A percentile compares a stretch with the other conserved stretches of the same genome.
phyloP scores from a whole-genome alignment of 2,113 vertebrate genomes.

The Calonectris borealis region DNA sequence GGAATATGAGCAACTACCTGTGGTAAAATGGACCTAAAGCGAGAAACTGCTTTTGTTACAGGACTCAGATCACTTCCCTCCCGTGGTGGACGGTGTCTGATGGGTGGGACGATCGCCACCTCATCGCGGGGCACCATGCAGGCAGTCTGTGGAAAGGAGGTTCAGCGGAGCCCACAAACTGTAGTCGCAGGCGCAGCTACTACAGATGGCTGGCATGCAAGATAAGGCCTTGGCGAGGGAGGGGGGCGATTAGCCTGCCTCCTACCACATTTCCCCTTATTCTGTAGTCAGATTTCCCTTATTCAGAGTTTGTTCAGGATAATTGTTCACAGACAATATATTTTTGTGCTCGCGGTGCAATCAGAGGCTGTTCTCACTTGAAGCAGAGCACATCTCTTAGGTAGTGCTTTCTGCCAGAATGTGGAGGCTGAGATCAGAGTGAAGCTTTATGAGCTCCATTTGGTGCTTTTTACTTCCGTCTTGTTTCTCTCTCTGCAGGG shows the following conservation, averaged over 20 bases:
- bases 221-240: slow-evolving; percentile 2
- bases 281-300: slow-evolving; percentile 42
- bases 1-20: neutral
- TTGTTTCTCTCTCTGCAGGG: slow-evolving; percentile 69
- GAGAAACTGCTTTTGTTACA: neutral
- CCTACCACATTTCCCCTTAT: neutral
- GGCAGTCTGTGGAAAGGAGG: neutral
- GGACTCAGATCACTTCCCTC: neutral
- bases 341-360: slow-evolving; percentile 55
- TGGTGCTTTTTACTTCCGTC: slow-evolving; percentile 68
- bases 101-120: neutral
- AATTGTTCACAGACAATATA: slow-evolving; percentile 63
- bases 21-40: neutral
- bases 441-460: slow-evolving; percentile 53
- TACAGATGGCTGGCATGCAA: neutral
- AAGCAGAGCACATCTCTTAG: slow-evolving; percentile 62
- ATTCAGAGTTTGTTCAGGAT: slow-evolving; percentile 47
- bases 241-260: slow-evolving; percentile 1
- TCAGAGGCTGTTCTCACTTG: slow-evolving; percentile 56
- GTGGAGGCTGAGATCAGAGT: slow-evolving; percentile 69
- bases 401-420: slow-evolving; percentile 69
- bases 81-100: neutral
- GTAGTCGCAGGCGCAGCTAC: neutral
- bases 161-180: neutral
- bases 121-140: neutral